Evolutionary conservation across 1,140 invertebrate genomes (phyloP), one percentile per base, ranked within the genome.

Genomic region (Leptopilina boulardi): DNA sequence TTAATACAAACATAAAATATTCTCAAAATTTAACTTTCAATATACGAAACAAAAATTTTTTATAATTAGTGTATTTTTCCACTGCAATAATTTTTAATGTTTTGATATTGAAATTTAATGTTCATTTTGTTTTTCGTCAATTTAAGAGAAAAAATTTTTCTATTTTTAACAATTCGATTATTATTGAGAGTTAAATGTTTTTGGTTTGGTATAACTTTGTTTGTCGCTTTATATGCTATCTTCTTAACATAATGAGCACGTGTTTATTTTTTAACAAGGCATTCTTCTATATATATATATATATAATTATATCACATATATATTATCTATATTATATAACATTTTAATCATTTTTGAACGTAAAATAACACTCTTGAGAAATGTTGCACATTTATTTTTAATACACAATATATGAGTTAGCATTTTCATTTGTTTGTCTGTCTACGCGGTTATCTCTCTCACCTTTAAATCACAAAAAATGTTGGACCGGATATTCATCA

Each of bases 251-350:
- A 26, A 66, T 26, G 26, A 66, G 11, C 26, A 34, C 59, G 26
- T 66, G 59, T 18, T 18, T 51, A n/a, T 18, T 51, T 34, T 66
- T 66, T 23, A 4, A 26, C 11, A 10, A 3, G 3, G 26, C 26
- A 18, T 23, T 15, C 13, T 66, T 13, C 59, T n/a, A 34, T 51
- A n/a, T 15, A 42, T 42, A 42, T n/a, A n/a, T 11, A 42, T 42
- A 42, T 44, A 23, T 19, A 30, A 66, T 66, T 2, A 11, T 66
- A 11, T n/a, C 3, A 8, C 13, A 34, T 66, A 0, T 66, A 51
- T 51, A 18, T 66, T 66, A 66, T 66, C 26, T 30, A 66, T n/a
- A n/a, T 66, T 66, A 34, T 23, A 66, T 66, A 66, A 66, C 11
- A 18, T 30, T 66, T 66, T 34, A 66, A 66, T 66, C 26, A 30